These are phyloP conservation scores for Phaonia tiefii DNA, from an alignment of 2,888 invertebrate species.

Conservation along the genomic window DNA sequence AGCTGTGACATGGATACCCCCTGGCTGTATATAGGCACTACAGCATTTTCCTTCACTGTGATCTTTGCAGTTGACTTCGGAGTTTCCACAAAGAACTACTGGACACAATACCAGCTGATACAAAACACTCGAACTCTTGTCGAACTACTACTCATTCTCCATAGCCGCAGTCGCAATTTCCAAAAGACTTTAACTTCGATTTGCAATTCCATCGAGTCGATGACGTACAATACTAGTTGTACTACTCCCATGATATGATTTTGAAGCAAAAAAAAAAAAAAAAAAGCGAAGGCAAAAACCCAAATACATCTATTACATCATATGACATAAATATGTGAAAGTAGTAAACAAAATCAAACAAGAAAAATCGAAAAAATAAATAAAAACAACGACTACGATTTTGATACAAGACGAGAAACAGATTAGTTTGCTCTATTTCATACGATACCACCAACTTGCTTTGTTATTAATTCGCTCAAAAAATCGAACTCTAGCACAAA, in stretches of 20 bases:
- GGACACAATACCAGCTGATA: too few species aligned
- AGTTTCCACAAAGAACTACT: too few species aligned
- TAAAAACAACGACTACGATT: not conserved
- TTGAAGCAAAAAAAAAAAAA: not conserved
- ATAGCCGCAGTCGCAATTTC: slow-evolving; percentile 23
- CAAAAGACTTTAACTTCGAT: slow-evolving; percentile 31
- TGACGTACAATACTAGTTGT: slow-evolving; percentile 11
- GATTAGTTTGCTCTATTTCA: slow-evolving; percentile 10
- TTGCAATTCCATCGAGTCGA: not conserved
- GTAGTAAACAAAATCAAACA: slow-evolving; percentile 42
- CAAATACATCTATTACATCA: slow-evolving; percentile 62
- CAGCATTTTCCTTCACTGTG: too few species aligned
- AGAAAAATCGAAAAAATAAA: slow-evolving; percentile 5
- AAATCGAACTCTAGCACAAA: too few species aligned
- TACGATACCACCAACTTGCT: too few species aligned
- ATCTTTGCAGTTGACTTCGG: too few species aligned
- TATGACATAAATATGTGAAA: slow-evolving; percentile 66
- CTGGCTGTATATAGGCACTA: too few species aligned
- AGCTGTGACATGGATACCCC: too few species aligned
- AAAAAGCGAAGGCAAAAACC: slow-evolving; percentile 5
- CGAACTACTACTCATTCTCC: not conserved
- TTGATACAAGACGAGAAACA: slow-evolving; percentile 29
- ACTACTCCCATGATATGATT: not conserved
- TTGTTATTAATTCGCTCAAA: too few species aligned
- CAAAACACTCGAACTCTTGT: not conserved